phyloP scores from a whole-genome alignment of 2,113 vertebrate species.

The Triplophysa dalaica region DNA sequence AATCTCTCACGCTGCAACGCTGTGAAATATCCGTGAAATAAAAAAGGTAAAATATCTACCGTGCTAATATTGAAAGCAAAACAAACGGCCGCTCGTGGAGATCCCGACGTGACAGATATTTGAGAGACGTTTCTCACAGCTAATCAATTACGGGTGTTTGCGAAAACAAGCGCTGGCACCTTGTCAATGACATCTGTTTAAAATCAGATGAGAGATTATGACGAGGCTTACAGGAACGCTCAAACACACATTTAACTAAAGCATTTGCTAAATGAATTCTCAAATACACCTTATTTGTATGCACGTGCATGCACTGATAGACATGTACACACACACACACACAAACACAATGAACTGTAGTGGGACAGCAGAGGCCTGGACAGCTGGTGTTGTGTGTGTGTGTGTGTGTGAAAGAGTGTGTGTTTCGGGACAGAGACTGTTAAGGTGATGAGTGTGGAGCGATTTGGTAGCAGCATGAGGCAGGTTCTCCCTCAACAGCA shows the following conservation, averaged over 20 bases:
- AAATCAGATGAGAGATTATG: conserved; percentile 30
- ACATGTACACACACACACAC: conserved; percentile 18
- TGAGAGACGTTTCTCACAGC: conserved; percentile 23
- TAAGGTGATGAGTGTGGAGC: conserved; percentile 57
- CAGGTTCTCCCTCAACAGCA: conserved; percentile 58
- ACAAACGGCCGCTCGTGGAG: not conserved
- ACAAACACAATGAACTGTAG: not conserved
- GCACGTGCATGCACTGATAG: conserved; percentile 12
- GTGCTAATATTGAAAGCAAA: not conserved
- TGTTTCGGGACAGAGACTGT: conserved; percentile 46
- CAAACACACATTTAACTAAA: conserved; percentile 9
- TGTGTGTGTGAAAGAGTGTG: conserved; percentile 25
- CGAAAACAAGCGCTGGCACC: conserved; percentile 39
- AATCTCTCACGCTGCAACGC: not conserved
- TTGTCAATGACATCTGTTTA: conserved; percentile 39
- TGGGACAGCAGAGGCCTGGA: conserved; percentile 41
- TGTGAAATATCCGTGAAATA: no score
- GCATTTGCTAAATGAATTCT: conserved; percentile 8
- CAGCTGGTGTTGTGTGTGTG: conserved; percentile 53
- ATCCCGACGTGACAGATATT: conserved; percentile 25
- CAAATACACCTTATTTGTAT: conserved; percentile 18
- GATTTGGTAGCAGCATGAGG: conserved; percentile 56
- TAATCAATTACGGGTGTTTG: conserved; percentile 28
- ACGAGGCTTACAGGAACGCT: conserved; percentile 2
- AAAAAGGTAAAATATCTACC: not conserved